Conservation (phyloP, 1,140 invertebrate genomes). For the Aleiodes sp. region DNA sequence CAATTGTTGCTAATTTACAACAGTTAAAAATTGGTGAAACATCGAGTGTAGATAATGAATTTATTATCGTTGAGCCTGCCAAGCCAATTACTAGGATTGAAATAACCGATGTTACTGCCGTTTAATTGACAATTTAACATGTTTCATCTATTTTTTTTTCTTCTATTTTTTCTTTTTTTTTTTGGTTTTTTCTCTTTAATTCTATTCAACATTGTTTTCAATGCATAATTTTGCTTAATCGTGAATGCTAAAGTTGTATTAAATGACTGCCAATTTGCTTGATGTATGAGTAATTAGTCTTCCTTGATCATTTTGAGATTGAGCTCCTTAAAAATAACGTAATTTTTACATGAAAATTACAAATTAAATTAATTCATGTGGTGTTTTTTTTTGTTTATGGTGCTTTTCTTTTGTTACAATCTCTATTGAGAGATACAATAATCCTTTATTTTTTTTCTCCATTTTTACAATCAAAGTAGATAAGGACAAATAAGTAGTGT, state of each 20-base stretch:
- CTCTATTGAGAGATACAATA: background rate
- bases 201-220: no score
- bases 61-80: constrained; percentile 61
- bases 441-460: background rate
- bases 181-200: background rate
- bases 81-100: constrained; percentile 65
- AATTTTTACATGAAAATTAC: background rate
- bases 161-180: constrained; percentile 20
- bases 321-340: background rate
- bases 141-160: constrained; percentile 13
- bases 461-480: constrained; percentile 1
- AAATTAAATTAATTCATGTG: background rate
- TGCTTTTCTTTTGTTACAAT: background rate
- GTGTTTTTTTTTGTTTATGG: background rate
- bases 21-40: constrained; percentile 59
- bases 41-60: constrained; percentile 44
- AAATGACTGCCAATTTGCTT: constrained; percentile 14
- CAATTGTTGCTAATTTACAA: constrained; percentile 68
- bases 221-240: background rate
- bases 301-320: constrained; percentile 2
- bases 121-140: constrained; percentile 48
- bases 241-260: background rate
- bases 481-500: background rate
- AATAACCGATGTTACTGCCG: constrained; percentile 63
- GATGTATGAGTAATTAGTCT: background rate